Evolutionary conservation across 2,113 vertebrate genomes (phyloP).

Genomic region (Pseudorectes ferrugineus): DNA sequence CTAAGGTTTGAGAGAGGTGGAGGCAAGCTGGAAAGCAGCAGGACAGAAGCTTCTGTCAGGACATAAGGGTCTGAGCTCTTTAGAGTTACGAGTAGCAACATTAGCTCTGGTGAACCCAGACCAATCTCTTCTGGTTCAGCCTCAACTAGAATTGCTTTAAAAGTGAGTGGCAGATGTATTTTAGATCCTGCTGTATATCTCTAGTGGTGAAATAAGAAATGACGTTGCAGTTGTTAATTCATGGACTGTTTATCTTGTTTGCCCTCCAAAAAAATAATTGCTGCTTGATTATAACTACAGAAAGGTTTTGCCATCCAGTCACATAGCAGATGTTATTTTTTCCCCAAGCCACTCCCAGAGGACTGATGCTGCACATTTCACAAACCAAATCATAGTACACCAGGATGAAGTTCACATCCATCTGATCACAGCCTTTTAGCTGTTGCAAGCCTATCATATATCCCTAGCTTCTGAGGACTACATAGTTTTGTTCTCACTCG

Average conservation of each 20-base stretch:
- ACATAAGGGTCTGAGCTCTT: background rate
- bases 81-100: background rate
- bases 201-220: background rate
- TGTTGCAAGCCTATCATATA: background rate
- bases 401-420: background rate
- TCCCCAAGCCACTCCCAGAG: constrained; percentile 40
- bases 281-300: constrained; percentile 54
- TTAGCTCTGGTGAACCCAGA: background rate
- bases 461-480: background rate
- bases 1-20: background rate
- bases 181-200: background rate
- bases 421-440: background rate
- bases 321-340: constrained; percentile 44
- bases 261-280: constrained; percentile 54
- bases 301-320: constrained; percentile 55
- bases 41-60: background rate
- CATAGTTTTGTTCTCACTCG: background rate
- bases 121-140: background rate
- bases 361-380: constrained; percentile 25
- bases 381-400: constrained; percentile 4
- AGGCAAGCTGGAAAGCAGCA: background rate
- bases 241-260: constrained; percentile 45
- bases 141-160: background rate
- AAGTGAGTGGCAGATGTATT: background rate
- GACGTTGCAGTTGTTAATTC: constrained; percentile 16